Percentiles rank a stretch among this genome's conserved stretches.
Conservation (phyloP, 2,797 vertebrate genomes). For the Smutsia gigantea region DNA sequence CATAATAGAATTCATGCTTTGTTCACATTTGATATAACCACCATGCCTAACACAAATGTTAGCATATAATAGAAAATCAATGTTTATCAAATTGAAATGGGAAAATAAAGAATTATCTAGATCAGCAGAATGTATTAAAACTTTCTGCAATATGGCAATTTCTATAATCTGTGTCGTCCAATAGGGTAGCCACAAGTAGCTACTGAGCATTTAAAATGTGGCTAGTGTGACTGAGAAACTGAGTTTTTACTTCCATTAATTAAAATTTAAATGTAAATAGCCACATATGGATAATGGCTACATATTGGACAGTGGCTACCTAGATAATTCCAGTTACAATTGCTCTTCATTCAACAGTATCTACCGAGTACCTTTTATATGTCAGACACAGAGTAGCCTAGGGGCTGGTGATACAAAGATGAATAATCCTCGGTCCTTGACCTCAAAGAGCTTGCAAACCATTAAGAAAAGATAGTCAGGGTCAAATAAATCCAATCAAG, state of each 20-base stretch:
- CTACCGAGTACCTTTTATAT: neutral
- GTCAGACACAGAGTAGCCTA: constrained; percentile 31
- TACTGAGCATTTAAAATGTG: constrained; percentile 35
- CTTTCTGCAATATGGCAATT: neutral
- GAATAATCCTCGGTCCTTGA: constrained; percentile 59
- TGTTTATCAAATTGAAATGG: constrained; percentile 32
- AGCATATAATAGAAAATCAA: constrained; percentile 34
- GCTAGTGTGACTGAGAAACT: neutral
- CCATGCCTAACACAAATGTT: constrained; percentile 38
- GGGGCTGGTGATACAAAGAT: constrained; percentile 39
- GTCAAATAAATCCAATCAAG: constrained; percentile 58
- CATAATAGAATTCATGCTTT: constrained; percentile 3
- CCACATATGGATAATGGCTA: neutral
- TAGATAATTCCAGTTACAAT: constrained; percentile 41
- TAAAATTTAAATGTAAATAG: constrained; percentile 46
- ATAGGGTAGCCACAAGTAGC: neutral
- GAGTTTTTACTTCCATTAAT: constrained; percentile 52
- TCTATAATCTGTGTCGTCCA: neutral
- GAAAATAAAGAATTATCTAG: constrained; percentile 50
- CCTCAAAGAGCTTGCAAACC: constrained; percentile 57
- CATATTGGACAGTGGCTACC: neutral
- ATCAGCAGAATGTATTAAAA: constrained; percentile 11
- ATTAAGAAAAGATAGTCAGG: constrained; percentile 39
- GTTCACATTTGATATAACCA: constrained; percentile 19
- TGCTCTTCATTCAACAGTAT: constrained; percentile 34